Evolutionary conservation across 92 coral and sea anemone species (phyloP).

Genomic region (Heteractis magnifica): DNA sequence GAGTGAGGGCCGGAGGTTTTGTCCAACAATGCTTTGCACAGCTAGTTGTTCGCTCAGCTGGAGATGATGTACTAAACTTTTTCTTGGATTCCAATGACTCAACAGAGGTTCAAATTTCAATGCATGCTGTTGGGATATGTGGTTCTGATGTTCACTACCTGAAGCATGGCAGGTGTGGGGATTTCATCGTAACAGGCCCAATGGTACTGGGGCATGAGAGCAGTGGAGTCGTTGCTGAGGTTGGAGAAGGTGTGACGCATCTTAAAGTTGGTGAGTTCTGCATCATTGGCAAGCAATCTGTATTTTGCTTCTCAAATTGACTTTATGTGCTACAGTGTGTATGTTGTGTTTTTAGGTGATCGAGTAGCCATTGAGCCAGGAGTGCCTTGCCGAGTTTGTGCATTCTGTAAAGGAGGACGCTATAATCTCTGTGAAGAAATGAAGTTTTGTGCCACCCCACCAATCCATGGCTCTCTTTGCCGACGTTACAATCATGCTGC

Average conservation of each 20-base stretch:
- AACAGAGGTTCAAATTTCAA: conserved; percentile 86
- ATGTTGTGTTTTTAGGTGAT: conserved; percentile 59
- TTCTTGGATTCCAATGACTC: background rate
- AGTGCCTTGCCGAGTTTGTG: conserved; percentile 71
- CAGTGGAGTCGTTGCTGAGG: conserved; percentile 75
- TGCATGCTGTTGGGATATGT: conserved; percentile 97
- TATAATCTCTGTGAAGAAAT: conserved; percentile 89
- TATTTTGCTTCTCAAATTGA: no score
- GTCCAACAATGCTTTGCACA: no score
- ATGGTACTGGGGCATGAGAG: conserved; percentile 96
- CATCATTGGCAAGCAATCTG: no score
- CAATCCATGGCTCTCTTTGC: conserved; percentile 86
- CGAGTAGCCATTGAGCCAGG: conserved; percentile 98
- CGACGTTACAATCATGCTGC: conserved; percentile 84
- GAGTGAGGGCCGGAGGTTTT: no score
- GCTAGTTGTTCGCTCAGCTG: no score
- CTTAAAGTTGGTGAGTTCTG: conserved; percentile 77
- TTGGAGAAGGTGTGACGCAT: conserved; percentile 91
- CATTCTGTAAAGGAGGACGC: conserved; percentile 90
- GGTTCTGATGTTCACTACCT: conserved; percentile 97
- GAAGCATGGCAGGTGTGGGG: conserved; percentile 87
- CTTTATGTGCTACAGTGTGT: background rate
- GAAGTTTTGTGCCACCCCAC: conserved; percentile 96
- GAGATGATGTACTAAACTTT: no score
- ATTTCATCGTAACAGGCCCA: conserved; percentile 81